These are phyloP conservation scores for Pantherophis vulpinus DNA, from an alignment of 2,797 vertebrate species.

Conservation along the genomic window DNA sequence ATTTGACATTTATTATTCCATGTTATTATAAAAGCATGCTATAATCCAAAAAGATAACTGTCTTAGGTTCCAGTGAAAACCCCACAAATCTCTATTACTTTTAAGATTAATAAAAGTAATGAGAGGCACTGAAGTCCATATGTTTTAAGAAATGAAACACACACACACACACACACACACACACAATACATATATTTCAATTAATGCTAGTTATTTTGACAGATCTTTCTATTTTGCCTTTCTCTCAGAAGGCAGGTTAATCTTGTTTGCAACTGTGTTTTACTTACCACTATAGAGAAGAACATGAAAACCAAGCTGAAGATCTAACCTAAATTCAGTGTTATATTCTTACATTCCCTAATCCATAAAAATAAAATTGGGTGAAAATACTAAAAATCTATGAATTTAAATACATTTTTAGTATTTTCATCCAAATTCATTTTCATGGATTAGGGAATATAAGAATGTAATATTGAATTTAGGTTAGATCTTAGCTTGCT, in stretches of 20 bases:
- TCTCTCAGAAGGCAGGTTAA: not conserved
- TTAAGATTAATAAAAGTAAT: not conserved
- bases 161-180: not conserved
- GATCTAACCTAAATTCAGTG: not conserved
- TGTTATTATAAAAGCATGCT: not conserved
- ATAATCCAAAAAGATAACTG: not conserved
- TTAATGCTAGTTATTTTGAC: not conserved
- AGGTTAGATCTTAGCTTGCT: not conserved
- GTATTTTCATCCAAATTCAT: not conserved
- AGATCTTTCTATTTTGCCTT: slow-evolving; percentile 1
- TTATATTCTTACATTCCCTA: not conserved
- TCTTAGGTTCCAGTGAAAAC: not conserved
- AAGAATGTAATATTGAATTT: not conserved
- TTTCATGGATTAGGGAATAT: not conserved
- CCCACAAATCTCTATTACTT: not conserved
- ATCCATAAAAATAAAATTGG: not conserved
- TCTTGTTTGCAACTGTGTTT: not conserved
- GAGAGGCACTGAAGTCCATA: not conserved
- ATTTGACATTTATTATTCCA: not conserved
- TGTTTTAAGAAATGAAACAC: not conserved
- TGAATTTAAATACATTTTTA: not conserved
- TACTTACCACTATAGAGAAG: not conserved
- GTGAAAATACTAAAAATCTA: not conserved
- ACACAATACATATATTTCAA: not conserved
- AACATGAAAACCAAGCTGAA: not conserved